Percentiles rank a stretch among this genome's conserved stretches.
phyloP scores from a whole-genome alignment of 1,140 invertebrate genomes.

The Drosophila lacteicornis region DNA sequence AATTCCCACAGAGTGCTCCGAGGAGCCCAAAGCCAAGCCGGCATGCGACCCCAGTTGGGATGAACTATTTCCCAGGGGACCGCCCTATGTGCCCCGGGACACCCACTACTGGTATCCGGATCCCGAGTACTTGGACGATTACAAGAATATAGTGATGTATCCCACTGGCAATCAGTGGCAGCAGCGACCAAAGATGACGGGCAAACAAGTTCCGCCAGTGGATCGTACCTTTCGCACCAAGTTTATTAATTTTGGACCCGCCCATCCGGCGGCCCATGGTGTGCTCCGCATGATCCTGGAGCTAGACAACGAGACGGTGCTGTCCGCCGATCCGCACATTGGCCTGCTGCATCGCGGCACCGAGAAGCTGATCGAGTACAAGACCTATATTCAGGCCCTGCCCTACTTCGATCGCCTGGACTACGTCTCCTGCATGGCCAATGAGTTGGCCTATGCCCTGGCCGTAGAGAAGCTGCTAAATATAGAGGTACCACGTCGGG shows the following conservation, averaged over 20 bases:
- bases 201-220: conserved; percentile 57
- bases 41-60: conserved; percentile 41
- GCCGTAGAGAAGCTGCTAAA: conserved; percentile 93
- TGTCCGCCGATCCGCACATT: conserved; percentile 84
- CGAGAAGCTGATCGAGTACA: conserved; percentile 94
- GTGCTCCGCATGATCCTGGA: conserved; percentile 92
- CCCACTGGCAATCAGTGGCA: conserved; percentile 85
- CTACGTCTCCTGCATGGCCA: conserved; percentile 93
- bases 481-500: conserved; percentile 90
- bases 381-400: conserved; percentile 92
- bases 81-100: conserved; percentile 37
- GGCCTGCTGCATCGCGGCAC: conserved; percentile 88
- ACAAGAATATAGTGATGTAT: conserved; percentile 87
- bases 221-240: conserved; percentile 87
- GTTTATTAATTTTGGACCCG: conserved; percentile 92
- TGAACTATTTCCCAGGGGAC: background rate
- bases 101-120: conserved; percentile 70
- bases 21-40: background rate
- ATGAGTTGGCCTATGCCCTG: conserved; percentile 91
- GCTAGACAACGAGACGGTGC: conserved; percentile 90
- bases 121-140: conserved; percentile 87
- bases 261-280: conserved; percentile 94
- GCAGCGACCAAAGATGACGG: conserved; percentile 79
- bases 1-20: background rate
- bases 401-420: conserved; percentile 94